phyloP scores from a whole-genome alignment of 2,113 vertebrate genomes.

The Chaetura pelagica region DNA sequence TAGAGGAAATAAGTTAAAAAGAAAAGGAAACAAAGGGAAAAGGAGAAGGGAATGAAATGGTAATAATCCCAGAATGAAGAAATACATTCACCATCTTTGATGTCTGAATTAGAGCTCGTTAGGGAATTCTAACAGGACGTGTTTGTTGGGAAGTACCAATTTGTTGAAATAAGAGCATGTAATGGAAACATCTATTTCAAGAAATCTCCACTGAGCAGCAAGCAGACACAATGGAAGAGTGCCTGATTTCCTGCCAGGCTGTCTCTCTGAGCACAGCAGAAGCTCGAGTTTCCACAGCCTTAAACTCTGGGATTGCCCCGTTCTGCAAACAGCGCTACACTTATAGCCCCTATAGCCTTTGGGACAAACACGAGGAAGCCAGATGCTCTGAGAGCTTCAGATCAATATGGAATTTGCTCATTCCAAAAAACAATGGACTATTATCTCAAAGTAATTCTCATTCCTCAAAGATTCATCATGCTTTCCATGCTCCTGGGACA shows the following conservation, averaged over 20 bases:
- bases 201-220: background rate
- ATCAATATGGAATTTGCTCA: background rate
- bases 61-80: background rate
- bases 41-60: background rate
- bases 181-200: background rate
- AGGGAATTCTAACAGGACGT: background rate
- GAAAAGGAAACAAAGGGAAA: background rate
- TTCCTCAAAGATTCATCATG: background rate
- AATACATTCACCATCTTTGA: background rate
- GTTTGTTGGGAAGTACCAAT: background rate
- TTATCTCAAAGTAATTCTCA: too few relatives aligned
- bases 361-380: background rate
- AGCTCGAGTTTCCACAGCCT: background rate
- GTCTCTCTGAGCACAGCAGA: background rate
- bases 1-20: background rate
- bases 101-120: background rate
- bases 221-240: background rate
- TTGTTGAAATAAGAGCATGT: background rate
- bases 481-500: background rate
- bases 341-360: background rate
- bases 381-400: background rate
- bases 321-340: background rate
- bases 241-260: background rate
- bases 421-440: background rate
- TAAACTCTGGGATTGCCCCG: background rate